A percentile compares a stretch with the other conserved stretches of the same genome.
Conservation (phyloP, 2,113 vertebrate genomes). For the Verasper variegatus region DNA sequence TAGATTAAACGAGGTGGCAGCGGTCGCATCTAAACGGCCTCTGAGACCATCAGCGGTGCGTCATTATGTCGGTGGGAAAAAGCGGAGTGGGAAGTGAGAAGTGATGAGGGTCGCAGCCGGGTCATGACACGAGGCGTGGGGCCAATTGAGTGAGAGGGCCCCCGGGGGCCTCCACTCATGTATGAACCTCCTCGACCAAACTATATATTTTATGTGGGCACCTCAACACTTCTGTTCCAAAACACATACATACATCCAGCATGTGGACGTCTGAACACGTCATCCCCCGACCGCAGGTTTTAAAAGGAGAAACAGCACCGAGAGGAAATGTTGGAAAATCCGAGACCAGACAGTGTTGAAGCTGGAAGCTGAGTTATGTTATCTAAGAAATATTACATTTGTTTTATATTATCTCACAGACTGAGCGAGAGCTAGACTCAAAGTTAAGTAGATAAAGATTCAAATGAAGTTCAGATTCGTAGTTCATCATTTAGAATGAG, state of each 20-base stretch:
- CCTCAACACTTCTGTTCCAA: constrained; percentile 36
- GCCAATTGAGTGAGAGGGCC: background rate
- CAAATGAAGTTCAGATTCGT: too few species aligned
- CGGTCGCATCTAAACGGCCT: constrained; percentile 34
- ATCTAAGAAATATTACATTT: too few species aligned
- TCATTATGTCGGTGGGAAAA: constrained; percentile 71
- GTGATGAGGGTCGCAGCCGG: constrained; percentile 64
- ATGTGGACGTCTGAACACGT: constrained; percentile 27
- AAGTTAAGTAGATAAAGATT: too few species aligned
- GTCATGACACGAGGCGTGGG: constrained; percentile 51
- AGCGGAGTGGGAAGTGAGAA: constrained; percentile 59
- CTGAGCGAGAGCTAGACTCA: too few species aligned
- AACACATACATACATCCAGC: constrained; percentile 43
- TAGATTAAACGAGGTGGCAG: constrained; percentile 57
- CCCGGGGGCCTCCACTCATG: constrained; percentile 29
- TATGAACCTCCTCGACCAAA: constrained; percentile 41
- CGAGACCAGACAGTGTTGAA: too few species aligned
- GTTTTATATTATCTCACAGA: too few species aligned
- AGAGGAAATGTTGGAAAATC: too few species aligned
- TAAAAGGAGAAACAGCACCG: too few species aligned
- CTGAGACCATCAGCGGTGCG: background rate
- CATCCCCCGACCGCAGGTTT: constrained; percentile 12
- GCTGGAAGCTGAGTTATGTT: too few species aligned
- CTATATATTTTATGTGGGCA: constrained; percentile 53
- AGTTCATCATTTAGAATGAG: too few species aligned